Evolutionary conservation across 2,888 invertebrate species (phyloP).

Genomic region (Brenthis ino): DNA sequence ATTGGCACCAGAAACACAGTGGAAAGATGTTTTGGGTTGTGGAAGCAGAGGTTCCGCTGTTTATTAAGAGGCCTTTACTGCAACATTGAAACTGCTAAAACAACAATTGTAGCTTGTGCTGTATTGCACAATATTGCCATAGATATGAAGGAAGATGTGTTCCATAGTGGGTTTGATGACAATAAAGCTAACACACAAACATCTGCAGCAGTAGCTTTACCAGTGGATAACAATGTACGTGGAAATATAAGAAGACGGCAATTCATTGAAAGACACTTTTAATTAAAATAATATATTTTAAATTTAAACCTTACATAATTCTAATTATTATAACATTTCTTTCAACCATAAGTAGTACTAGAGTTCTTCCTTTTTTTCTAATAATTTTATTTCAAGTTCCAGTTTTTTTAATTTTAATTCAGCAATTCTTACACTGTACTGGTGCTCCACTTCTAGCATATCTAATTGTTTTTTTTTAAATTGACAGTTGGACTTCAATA

Average conservation of each 20-base stretch:
- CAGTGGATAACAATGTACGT: neutral
- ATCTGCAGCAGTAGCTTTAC: neutral
- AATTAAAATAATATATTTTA: too few relatives aligned
- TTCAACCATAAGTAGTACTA: neutral
- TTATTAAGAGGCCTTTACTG: constrained; percentile 2
- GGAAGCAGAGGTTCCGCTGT: too few relatives aligned
- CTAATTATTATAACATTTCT: neutral
- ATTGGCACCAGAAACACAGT: too few relatives aligned
- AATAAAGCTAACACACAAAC: neutral
- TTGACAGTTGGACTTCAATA: constrained; percentile 4
- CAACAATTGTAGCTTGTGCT: constrained; percentile 32
- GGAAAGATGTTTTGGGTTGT: too few relatives aligned
- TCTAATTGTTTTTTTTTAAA: constrained; percentile 6
- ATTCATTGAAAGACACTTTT: too few relatives aligned
- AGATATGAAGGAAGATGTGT: constrained; percentile 26
- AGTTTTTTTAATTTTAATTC: constrained; percentile 20
- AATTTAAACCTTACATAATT: too few relatives aligned
- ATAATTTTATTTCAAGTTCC: constrained; percentile 1
- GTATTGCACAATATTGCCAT: constrained; percentile 34
- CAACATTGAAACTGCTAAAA: neutral
- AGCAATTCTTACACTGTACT: constrained; percentile 12
- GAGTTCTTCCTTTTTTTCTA: constrained; percentile 11
- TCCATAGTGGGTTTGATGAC: neutral
- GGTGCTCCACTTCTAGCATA: constrained; percentile 15
- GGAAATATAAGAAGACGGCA: too few relatives aligned